Conservation (phyloP, 2,797 vertebrate genomes). For the Sebastes elongatus region DNA sequence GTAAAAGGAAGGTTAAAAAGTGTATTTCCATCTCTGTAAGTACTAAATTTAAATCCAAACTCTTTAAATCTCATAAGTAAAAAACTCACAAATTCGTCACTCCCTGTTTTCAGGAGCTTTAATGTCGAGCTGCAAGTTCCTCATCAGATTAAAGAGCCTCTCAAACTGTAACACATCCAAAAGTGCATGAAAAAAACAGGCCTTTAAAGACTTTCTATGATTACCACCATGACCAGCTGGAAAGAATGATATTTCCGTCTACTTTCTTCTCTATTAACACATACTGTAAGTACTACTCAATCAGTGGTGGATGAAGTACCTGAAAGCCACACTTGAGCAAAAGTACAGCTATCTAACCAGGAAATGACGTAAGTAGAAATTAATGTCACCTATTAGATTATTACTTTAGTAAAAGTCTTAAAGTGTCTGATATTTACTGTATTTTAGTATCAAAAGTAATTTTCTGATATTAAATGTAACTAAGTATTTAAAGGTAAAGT, state of each 20-base stretch:
- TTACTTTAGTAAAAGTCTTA: too few species aligned
- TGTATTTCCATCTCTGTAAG: neutral
- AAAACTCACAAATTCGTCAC: neutral
- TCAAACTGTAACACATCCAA: neutral
- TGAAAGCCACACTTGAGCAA: too few species aligned
- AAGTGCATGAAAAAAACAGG: neutral
- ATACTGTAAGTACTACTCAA: neutral
- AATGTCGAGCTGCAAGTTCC: neutral
- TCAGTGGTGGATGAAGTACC: too few species aligned
- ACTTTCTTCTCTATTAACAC: neutral
- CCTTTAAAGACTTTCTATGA: neutral
- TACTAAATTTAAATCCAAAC: slow-evolving; percentile 13
- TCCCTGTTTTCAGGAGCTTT: neutral
- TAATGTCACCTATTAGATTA: too few species aligned
- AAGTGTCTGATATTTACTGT: too few species aligned
- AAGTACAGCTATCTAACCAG: too few species aligned
- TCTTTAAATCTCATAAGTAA: neutral
- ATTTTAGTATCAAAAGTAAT: too few species aligned
- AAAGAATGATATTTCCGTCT: neutral
- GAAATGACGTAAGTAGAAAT: too few species aligned
- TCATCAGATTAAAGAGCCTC: slow-evolving; percentile 2
- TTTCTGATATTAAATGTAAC: too few species aligned
- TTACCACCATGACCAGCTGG: neutral
- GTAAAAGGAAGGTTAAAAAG: slow-evolving; percentile 6
- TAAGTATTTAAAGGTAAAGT: too few species aligned